A percentile compares a stretch with the other conserved stretches of the same genome.
Evolutionary conservation across 2,888 invertebrate genomes (phyloP).

Genomic region (Phasia obesa): DNA sequence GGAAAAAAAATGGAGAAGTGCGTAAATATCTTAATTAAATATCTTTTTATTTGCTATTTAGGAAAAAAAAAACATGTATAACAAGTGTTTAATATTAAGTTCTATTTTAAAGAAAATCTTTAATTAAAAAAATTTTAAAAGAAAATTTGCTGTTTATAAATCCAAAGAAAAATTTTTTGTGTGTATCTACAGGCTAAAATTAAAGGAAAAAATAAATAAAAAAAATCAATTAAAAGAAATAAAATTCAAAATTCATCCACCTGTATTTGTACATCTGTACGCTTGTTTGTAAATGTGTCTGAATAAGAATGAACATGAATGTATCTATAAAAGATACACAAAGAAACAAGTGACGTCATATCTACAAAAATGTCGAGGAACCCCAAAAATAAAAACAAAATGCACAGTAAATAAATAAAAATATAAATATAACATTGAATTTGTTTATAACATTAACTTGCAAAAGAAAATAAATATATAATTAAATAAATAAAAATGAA

Average conservation of each 20-base stretch:
- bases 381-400: constrained; percentile 8
- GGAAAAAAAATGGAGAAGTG: constrained; percentile 25
- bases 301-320: not conserved
- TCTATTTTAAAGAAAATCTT: not conserved
- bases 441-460: constrained; percentile 39
- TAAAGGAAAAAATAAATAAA: constrained; percentile 15
- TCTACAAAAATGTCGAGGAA: constrained; percentile 41
- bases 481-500: not conserved
- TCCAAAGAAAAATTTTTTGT: constrained; percentile 10
- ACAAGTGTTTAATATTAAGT: not conserved
- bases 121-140: not conserved
- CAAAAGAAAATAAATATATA: not conserved
- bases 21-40: constrained; percentile 8
- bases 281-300: not conserved
- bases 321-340: constrained; percentile 30
- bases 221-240: constrained; percentile 38
- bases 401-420: constrained; percentile 35
- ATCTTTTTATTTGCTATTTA: not conserved
- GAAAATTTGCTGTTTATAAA: not conserved
- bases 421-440: constrained; percentile 25
- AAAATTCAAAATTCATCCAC: constrained; percentile 50
- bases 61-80: not conserved
- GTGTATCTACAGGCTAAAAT: constrained; percentile 37
- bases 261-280: constrained; percentile 43
- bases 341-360: constrained; percentile 65